Evolutionary conservation across 2,888 invertebrate genomes (phyloP).

Genomic region (Nomada flava): DNA sequence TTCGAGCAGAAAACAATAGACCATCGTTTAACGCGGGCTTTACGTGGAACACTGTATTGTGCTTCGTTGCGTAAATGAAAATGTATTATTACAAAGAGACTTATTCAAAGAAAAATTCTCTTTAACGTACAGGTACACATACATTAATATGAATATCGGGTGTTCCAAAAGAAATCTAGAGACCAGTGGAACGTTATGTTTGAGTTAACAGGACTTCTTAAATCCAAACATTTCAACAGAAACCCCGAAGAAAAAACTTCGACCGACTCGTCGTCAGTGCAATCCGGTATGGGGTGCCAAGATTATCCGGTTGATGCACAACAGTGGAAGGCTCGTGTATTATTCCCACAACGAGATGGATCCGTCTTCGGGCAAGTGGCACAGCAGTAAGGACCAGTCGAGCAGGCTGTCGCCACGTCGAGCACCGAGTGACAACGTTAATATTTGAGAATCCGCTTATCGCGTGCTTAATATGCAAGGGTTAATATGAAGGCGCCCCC

Average conservation of each 20-base stretch:
- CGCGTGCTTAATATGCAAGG: conserved; percentile 82
- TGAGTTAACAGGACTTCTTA: background rate
- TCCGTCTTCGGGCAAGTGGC: conserved; percentile 71
- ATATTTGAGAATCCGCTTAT: conserved; percentile 83
- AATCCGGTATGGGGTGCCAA: conserved; percentile 29
- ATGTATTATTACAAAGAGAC: too few relatives aligned
- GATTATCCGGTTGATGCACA: conserved; percentile 53
- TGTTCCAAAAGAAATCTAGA: too few relatives aligned
- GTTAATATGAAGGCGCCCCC: conserved; percentile 83
- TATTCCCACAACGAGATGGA: conserved; percentile 68
- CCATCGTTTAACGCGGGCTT: too few relatives aligned
- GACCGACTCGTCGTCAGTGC: background rate
- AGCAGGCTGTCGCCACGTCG: conserved; percentile 62
- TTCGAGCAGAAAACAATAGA: too few relatives aligned
- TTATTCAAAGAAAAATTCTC: too few relatives aligned
- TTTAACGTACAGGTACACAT: too few relatives aligned
- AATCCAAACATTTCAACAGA: background rate
- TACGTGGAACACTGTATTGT: too few relatives aligned
- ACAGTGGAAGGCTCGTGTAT: conserved; percentile 58
- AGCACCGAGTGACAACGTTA: conserved; percentile 75
- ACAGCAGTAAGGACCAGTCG: conserved; percentile 66
- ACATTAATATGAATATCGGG: too few relatives aligned
- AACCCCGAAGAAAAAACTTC: background rate
- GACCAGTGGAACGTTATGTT: background rate
- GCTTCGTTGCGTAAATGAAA: too few relatives aligned